phyloP scores from a whole-genome alignment of 2,888 invertebrate species.

The Xestobium rufovillosum region DNA sequence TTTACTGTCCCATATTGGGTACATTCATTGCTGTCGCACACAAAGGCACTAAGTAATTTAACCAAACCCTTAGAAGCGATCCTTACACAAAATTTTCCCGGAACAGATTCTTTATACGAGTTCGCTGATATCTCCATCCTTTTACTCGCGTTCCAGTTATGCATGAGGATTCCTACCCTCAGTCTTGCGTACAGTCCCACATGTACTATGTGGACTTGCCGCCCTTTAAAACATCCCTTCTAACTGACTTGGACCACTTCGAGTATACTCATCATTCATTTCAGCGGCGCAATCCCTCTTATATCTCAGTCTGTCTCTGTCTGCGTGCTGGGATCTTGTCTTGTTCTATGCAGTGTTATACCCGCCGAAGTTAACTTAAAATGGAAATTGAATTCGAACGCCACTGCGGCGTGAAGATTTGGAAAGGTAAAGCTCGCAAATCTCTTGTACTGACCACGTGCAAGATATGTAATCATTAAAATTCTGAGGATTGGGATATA shows the following conservation, averaged over 20 bases:
- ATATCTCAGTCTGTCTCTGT: constrained; percentile 19
- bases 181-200: constrained; percentile 25
- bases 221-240: too few species aligned
- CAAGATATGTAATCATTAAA: too few species aligned
- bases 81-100: constrained; percentile 17
- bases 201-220: too few species aligned
- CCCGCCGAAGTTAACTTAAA: constrained; percentile 35
- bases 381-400: constrained; percentile 38
- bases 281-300: constrained; percentile 32
- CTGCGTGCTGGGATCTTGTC: background rate
- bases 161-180: constrained; percentile 23
- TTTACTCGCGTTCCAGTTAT: constrained; percentile 25
- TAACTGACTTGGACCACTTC: constrained; percentile 22
- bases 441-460: constrained; percentile 17
- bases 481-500: too few species aligned
- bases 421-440: constrained; percentile 21
- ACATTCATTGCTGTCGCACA: too few species aligned
- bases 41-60: too few species aligned
- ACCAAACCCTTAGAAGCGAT: too few species aligned
- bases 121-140: constrained; percentile 29
- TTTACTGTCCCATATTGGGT: too few species aligned
- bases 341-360: constrained; percentile 9
- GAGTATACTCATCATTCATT: constrained; percentile 36
- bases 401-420: constrained; percentile 21
- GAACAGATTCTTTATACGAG: constrained; percentile 28